Evolutionary conservation across 2,888 invertebrate species (phyloP).

Genomic region (Amphiduros pacificus): DNA sequence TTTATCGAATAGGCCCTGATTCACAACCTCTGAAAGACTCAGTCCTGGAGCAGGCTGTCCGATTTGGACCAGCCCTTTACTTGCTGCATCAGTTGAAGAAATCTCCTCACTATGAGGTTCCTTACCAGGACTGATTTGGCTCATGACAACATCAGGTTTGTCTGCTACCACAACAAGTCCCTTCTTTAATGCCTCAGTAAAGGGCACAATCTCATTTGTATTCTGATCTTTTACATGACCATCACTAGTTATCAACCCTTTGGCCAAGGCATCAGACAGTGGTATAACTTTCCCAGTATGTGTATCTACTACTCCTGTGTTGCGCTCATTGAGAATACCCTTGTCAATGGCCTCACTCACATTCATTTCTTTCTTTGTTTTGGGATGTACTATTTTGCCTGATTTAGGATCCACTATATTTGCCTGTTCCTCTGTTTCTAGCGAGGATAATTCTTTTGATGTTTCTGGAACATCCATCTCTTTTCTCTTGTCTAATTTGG

Average conservation of each 20-base stretch:
- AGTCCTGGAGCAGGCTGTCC: no score
- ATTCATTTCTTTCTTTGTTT: constrained; percentile 63
- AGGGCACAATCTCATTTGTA: constrained; percentile 75
- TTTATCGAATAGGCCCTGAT: constrained; percentile 67
- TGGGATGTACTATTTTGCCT: constrained; percentile 39
- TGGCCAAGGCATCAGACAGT: constrained; percentile 39
- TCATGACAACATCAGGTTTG: no score
- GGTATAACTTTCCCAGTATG: constrained; percentile 63
- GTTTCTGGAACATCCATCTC: constrained; percentile 3
- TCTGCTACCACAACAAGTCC: constrained; percentile 63
- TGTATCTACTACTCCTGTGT: constrained; percentile 11
- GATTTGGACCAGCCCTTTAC: no score
- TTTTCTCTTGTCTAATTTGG: not conserved
- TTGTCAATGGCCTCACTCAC: constrained; percentile 80
- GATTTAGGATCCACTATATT: constrained; percentile 17
- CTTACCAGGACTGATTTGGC: no score
- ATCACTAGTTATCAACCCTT: constrained; percentile 65
- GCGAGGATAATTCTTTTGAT: not conserved
- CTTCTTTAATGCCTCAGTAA: constrained; percentile 78
- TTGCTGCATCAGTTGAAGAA: no score
- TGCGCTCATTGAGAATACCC: constrained; percentile 70
- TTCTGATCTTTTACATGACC: constrained; percentile 57
- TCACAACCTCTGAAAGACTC: constrained; percentile 59
- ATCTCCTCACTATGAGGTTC: no score
- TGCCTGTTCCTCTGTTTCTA: constrained; percentile 8